Evolutionary conservation across 1,140 invertebrate genomes (phyloP).

Genomic region (Halesus radiatus): DNA sequence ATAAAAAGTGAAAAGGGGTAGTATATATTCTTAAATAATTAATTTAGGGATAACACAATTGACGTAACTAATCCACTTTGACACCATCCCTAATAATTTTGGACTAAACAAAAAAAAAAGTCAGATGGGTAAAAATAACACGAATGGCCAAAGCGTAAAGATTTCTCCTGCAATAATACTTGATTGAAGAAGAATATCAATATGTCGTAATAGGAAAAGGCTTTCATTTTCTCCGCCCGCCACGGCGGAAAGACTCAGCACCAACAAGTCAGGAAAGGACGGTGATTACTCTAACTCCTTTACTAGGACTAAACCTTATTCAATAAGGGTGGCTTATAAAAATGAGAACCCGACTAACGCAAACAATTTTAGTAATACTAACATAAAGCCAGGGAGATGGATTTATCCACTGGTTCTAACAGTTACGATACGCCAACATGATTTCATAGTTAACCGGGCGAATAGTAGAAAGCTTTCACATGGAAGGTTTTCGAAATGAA

Average conservation of each 20-base stretch:
- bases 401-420: not conserved
- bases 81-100: no score
- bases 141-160: not conserved
- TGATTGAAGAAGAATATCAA: slow-evolving; percentile 24
- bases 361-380: slow-evolving; percentile 13
- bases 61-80: no score
- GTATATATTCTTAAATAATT: no score
- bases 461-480: no score
- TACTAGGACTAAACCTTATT: not conserved
- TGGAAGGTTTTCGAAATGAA: no score
- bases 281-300: no score
- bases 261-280: not conserved
- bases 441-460: not conserved
- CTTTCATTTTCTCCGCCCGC: not conserved
- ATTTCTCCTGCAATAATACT: not conserved
- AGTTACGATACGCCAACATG: not conserved
- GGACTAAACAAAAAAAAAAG: no score
- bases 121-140: not conserved
- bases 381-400: not conserved
- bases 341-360: not conserved
- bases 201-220: slow-evolving; percentile 8
- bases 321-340: slow-evolving; percentile 15
- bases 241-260: not conserved
- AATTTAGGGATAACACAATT: no score
- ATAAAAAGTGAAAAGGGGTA: no score